Percentiles rank a stretch among this genome's conserved stretches.
Evolutionary conservation across 2,113 vertebrate species (phyloP).

Genomic region (Colius striatus): DNA sequence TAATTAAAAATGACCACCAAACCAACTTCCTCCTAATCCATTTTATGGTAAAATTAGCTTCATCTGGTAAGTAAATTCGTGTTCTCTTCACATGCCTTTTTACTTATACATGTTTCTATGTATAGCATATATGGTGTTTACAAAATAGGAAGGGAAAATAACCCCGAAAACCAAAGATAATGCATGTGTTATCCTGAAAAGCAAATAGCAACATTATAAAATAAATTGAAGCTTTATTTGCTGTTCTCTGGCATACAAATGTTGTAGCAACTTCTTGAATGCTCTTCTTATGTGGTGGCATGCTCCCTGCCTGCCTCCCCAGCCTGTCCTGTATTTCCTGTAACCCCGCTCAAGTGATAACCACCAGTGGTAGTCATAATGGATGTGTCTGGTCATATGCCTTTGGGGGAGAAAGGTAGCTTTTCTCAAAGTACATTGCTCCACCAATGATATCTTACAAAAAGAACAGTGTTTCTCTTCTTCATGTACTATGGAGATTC

Average conservation of each 20-base stretch:
- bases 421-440: too few relatives aligned
- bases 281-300: neutral
- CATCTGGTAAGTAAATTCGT: neutral
- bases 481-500: neutral
- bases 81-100: neutral
- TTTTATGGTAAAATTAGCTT: neutral
- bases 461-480: too few relatives aligned
- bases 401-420: too few relatives aligned
- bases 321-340: too few relatives aligned
- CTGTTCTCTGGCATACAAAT: neutral
- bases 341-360: too few relatives aligned
- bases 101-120: neutral
- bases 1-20: neutral
- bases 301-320: too few relatives aligned
- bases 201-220: neutral
- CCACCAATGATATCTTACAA: too few relatives aligned
- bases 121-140: neutral
- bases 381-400: too few relatives aligned
- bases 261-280: neutral
- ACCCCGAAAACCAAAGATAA: neutral
- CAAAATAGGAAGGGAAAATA: accelerated
- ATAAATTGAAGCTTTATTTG: neutral
- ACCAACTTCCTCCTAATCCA: neutral
- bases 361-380: too few relatives aligned
- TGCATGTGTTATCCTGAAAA: neutral